These are phyloP conservation scores for Uria aalge DNA, from an alignment of 2,113 vertebrate genomes.

Conservation along the genomic window DNA sequence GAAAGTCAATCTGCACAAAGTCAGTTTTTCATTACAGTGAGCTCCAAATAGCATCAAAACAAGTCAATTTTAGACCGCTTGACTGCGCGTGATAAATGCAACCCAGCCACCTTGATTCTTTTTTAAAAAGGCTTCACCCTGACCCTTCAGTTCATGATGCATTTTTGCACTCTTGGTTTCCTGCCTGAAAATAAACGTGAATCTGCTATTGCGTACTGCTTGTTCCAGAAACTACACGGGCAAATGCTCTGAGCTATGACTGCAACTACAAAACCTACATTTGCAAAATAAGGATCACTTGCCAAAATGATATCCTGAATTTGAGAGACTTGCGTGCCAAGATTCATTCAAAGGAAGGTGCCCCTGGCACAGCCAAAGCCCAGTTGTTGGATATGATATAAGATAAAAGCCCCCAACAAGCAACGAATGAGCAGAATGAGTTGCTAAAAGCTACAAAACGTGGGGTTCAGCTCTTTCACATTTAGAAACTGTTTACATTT, in stretches of 20 bases:
- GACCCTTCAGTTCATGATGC: background rate
- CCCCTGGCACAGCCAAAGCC: background rate
- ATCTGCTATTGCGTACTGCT: background rate
- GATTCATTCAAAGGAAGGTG: background rate
- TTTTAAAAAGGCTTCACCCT: background rate
- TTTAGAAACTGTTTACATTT: background rate
- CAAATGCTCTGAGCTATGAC: background rate
- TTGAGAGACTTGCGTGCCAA: background rate
- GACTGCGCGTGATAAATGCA: background rate
- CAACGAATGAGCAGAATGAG: rapidly evolving
- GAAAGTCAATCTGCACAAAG: background rate
- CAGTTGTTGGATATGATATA: rapidly evolving
- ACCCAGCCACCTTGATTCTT: background rate
- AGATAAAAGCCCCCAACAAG: background rate
- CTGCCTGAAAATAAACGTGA: slow-evolving; percentile 15
- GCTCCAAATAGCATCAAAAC: slow-evolving; percentile 52
- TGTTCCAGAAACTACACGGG: background rate
- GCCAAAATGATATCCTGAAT: background rate
- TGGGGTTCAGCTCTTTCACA: background rate
- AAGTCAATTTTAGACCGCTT: slow-evolving; percentile 12
- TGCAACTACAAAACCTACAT: background rate
- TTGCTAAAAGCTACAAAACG: background rate
- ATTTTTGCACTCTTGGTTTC: slow-evolving; percentile 13
- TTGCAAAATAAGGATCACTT: background rate
- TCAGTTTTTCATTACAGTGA: background rate